Evolutionary conservation across 37 sponge, comb jelly and placozoan genomes (phyloP).

Genomic region (Petrosia ficiformis): DNA sequence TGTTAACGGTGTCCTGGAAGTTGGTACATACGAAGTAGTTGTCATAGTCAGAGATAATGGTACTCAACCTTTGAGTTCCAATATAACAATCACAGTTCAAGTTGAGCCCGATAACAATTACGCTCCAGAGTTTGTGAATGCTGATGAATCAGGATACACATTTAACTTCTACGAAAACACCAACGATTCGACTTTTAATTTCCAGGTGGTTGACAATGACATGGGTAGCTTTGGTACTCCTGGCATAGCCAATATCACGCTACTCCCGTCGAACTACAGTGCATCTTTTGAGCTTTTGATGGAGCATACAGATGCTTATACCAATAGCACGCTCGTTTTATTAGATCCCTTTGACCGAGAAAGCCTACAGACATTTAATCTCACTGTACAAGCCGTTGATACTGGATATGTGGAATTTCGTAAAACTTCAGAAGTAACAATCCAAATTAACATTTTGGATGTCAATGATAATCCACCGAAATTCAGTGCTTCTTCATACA

Average conservation of each 20-base stretch:
- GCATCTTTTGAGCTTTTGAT: not conserved
- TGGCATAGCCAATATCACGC: slow-evolving; percentile 26
- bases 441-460: slow-evolving; percentile 22
- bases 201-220: slow-evolving; percentile 59
- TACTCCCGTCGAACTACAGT: slow-evolving; percentile 16
- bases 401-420: slow-evolving; percentile 16
- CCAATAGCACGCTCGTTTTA: not conserved
- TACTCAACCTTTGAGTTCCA: slow-evolving; percentile 36
- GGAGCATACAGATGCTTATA: not conserved
- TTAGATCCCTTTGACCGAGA: slow-evolving; percentile 44
- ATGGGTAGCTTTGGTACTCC: slow-evolving; percentile 44
- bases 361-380: slow-evolving; percentile 21
- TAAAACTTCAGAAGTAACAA: slow-evolving; percentile 2
- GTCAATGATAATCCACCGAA: slow-evolving; percentile 53
- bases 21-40: slow-evolving; percentile 5
- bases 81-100: slow-evolving; percentile 21
- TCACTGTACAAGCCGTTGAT: slow-evolving; percentile 51
- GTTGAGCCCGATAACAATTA: slow-evolving; percentile 54
- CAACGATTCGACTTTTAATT: not conserved
- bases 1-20: slow-evolving; percentile 8
- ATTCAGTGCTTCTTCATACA: slow-evolving; percentile 42
- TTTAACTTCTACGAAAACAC: slow-evolving; percentile 42
- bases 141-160: not conserved
- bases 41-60: slow-evolving; percentile 53
- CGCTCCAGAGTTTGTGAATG: slow-evolving; percentile 25